phyloP scores from a whole-genome alignment of 2,797 vertebrate species.

The Tokudaia muenninki region DNA sequence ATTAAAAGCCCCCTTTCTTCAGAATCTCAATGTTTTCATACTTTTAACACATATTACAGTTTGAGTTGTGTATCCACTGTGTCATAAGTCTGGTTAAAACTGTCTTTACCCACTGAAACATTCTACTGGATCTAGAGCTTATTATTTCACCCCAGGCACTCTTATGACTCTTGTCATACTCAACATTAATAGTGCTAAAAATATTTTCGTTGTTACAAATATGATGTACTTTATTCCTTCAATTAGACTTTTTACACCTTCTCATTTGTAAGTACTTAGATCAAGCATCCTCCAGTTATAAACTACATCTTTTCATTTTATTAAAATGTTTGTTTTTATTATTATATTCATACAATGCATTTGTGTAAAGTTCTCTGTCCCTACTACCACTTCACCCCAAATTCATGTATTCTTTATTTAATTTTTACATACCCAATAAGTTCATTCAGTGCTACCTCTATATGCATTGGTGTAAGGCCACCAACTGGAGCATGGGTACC shows the following conservation, averaged over 20 bases:
- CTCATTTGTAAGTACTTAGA: neutral
- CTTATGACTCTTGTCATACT: neutral
- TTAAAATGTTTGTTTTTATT: neutral
- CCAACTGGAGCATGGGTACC: too few species aligned
- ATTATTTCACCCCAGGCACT: neutral
- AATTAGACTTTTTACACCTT: neutral
- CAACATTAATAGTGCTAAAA: neutral
- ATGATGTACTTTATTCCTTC: neutral
- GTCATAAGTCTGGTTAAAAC: neutral
- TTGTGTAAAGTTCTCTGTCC: neutral
- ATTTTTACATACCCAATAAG: neutral
- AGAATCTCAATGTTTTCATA: neutral
- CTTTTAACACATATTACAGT: neutral
- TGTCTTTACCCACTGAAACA: neutral
- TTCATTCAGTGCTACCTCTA: neutral
- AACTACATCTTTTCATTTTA: neutral
- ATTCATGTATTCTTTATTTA: neutral
- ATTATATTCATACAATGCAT: neutral
- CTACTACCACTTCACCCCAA: neutral
- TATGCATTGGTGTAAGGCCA: neutral
- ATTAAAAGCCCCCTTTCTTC: neutral
- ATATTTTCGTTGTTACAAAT: neutral
- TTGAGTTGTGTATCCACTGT: neutral
- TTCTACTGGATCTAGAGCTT: too few species aligned
- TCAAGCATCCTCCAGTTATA: neutral